These are phyloP conservation scores for Polylopha cassiicola DNA, from an alignment of 2,888 invertebrate species.

Conservation along the genomic window DNA sequence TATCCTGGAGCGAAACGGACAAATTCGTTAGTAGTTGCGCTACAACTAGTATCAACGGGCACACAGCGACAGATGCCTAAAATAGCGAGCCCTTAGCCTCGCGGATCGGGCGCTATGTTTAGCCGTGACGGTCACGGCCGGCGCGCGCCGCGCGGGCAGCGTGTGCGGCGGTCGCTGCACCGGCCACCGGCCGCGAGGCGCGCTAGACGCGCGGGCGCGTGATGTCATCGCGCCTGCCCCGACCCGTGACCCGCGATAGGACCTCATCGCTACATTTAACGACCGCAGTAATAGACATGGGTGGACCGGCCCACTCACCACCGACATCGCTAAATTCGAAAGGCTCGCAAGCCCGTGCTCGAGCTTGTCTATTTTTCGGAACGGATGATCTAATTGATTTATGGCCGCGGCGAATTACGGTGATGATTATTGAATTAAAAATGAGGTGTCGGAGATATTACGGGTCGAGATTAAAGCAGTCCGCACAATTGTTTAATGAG, in stretches of 20 bases:
- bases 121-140: conserved; percentile 56
- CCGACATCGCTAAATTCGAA: no score
- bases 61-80: conserved; percentile 12
- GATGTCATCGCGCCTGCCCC: no score
- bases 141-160: no score
- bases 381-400: conserved; percentile 16
- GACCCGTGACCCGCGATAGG: background rate
- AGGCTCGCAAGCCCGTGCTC: no score
- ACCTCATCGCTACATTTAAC: conserved; percentile 5
- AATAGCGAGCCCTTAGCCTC: conserved; percentile 19
- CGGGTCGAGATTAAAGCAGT: conserved; percentile 16
- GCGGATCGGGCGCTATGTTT: conserved; percentile 37
- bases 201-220: no score
- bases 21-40: no score
- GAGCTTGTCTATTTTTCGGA: no score
- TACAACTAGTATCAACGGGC: background rate
- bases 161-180: conserved; percentile 16
- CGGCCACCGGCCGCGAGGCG: conserved; percentile 4
- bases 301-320: no score
- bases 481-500: conserved; percentile 22
- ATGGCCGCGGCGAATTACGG: conserved; percentile 10
- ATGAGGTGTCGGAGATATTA: conserved; percentile 15
- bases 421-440: conserved; percentile 21
- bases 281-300: no score
- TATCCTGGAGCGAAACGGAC: no score